A percentile compares a stretch with the other conserved stretches of the same genome.
Evolutionary conservation across 2,888 invertebrate species (phyloP).

Genomic region (Hedya salicella): DNA sequence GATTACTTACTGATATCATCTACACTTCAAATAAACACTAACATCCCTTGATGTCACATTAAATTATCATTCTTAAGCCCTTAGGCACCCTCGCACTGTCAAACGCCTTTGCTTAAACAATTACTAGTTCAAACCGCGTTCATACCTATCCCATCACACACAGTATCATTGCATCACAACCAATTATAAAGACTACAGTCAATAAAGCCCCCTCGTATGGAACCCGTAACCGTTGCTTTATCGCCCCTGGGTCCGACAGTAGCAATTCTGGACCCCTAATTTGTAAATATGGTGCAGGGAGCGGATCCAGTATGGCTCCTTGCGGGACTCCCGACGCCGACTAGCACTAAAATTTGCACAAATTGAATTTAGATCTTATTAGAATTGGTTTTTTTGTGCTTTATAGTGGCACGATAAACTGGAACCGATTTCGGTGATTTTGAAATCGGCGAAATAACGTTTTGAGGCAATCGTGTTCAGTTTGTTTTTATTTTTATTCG

Average conservation of each 20-base stretch:
- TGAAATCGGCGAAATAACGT: not conserved
- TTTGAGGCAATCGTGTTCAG: no score
- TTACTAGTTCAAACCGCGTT: conserved; percentile 24
- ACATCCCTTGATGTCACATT: conserved; percentile 5
- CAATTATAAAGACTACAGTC: conserved; percentile 34
- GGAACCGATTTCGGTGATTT: conserved; percentile 2
- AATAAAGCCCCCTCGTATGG: conserved; percentile 34
- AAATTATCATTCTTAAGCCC: conserved; percentile 2
- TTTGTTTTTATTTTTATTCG: no score
- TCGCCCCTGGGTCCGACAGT: conserved; percentile 65
- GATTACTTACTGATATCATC: no score
- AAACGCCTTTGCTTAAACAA: conserved; percentile 29
- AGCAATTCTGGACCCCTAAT: conserved; percentile 73
- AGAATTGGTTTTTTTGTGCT: conserved; percentile 30
- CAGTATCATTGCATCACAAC: conserved; percentile 31
- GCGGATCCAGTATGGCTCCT: conserved; percentile 47
- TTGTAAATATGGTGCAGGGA: conserved; percentile 63
- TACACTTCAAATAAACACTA: not conserved
- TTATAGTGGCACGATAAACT: conserved; percentile 20
- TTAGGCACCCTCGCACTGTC: conserved; percentile 7
- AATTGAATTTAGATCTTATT: conserved; percentile 34
- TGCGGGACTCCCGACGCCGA: conserved; percentile 29
- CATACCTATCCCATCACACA: conserved; percentile 17
- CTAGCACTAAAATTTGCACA: conserved; percentile 33
- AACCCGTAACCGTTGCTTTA: conserved; percentile 71